Percentiles rank a stretch among this genome's conserved stretches.
Conservation (phyloP, 2,113 vertebrate species). For the Pseudorhombus dupliciocellatus region DNA sequence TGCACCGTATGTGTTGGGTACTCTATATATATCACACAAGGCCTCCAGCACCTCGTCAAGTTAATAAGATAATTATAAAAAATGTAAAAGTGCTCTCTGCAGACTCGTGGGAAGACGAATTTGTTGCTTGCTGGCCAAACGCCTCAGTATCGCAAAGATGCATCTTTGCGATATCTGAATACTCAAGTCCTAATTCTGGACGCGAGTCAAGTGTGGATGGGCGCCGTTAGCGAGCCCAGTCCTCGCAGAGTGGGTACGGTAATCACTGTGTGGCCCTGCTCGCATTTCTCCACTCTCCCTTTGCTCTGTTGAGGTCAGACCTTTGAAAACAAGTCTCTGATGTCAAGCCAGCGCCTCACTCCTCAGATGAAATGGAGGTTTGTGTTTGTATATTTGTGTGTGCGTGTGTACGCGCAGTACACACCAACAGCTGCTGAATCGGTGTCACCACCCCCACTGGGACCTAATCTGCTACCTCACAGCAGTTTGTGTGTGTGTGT, state of each 20-base stretch:
- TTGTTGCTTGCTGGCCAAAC: slow-evolving; percentile 33
- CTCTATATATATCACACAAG: neutral
- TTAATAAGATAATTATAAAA: slow-evolving; percentile 27
- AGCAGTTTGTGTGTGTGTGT: slow-evolving; percentile 32
- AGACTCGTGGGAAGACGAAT: slow-evolving; percentile 5
- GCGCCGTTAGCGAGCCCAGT: slow-evolving; percentile 4
- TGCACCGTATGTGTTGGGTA: neutral
- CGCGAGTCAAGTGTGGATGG: slow-evolving; percentile 16
- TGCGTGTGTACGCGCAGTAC: slow-evolving; percentile 25
- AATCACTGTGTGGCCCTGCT: slow-evolving; percentile 19
- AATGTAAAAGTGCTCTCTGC: slow-evolving; percentile 19
- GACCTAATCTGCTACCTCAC: slow-evolving; percentile 65
- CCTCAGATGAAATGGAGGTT: slow-evolving; percentile 1
- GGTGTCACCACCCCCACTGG: slow-evolving; percentile 67
- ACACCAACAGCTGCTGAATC: slow-evolving; percentile 71
- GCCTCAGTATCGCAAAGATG: slow-evolving; percentile 21
- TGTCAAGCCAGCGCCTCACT: slow-evolving; percentile 49
- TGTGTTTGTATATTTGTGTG: slow-evolving; percentile 14
- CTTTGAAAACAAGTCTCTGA: slow-evolving; percentile 56
- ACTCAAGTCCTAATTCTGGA: neutral
- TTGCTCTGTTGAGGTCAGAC: slow-evolving; percentile 46
- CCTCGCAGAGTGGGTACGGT: slow-evolving; percentile 5
- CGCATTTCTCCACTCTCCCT: slow-evolving; percentile 9
- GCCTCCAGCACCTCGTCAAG: neutral
- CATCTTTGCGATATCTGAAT: slow-evolving; percentile 34